These are phyloP conservation scores for Gadus chalcogrammus DNA, from an alignment of 2,113 vertebrate genomes.

Conservation along the genomic window DNA sequence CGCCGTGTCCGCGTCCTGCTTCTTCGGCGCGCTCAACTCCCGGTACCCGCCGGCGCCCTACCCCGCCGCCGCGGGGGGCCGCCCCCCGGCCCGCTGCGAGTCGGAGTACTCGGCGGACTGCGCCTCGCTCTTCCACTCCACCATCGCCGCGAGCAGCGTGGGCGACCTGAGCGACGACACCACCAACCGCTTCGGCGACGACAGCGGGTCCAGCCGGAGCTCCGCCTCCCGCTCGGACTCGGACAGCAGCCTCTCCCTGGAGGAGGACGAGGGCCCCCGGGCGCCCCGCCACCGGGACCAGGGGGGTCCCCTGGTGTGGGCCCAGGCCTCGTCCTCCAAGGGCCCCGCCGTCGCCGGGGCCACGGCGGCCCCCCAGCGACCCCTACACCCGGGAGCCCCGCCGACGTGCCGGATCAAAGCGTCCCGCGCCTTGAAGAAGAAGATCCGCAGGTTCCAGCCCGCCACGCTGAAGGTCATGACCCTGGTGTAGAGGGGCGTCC, in stretches of 20 bases:
- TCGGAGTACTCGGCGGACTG: slow-evolving; percentile 83
- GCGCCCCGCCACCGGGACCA: slow-evolving; percentile 55
- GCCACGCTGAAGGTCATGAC: slow-evolving; percentile 92
- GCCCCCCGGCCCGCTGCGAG: slow-evolving; percentile 69
- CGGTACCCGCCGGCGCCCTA: slow-evolving; percentile 66
- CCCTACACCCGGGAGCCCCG: slow-evolving; percentile 71
- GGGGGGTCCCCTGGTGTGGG: slow-evolving; percentile 74
- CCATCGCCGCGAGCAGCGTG: slow-evolving; percentile 82
- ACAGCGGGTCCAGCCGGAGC: slow-evolving; percentile 83
- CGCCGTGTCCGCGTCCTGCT: slow-evolving; percentile 57
- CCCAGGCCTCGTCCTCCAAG: slow-evolving; percentile 47
- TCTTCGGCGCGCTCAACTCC: slow-evolving; percentile 57
- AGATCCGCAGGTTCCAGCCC: slow-evolving; percentile 90
- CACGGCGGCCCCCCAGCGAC: slow-evolving; percentile 47
- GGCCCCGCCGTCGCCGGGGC: slow-evolving; percentile 59
- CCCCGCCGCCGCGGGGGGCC: slow-evolving; percentile 16
- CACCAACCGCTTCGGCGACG: slow-evolving; percentile 84
- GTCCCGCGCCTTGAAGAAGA: slow-evolving; percentile 90
- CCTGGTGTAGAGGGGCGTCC: slow-evolving; percentile 75
- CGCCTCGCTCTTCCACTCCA: slow-evolving; percentile 80
- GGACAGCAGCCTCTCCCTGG: slow-evolving; percentile 66
- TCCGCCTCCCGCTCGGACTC: slow-evolving; percentile 66
- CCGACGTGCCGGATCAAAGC: slow-evolving; percentile 89
- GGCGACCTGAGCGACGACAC: slow-evolving; percentile 86
- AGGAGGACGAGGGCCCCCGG: slow-evolving; percentile 63